phyloP scores from a whole-genome alignment of 2,888 invertebrate genomes.

The Microplitis manilae region DNA sequence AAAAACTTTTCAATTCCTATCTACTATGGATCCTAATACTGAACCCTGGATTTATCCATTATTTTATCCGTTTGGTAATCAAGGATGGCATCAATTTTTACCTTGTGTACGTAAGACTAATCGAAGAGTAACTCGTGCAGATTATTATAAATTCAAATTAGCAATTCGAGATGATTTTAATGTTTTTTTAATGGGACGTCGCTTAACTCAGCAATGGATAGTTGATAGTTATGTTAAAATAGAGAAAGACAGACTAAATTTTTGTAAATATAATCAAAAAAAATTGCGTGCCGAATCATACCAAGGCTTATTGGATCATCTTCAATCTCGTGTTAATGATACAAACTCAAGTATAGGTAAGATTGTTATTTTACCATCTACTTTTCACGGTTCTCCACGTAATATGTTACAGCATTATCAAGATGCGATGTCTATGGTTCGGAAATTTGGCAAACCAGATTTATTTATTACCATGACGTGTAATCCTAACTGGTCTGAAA shows the following conservation, averaged over 20 bases:
- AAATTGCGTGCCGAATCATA: constrained; percentile 29
- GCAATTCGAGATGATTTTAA: constrained; percentile 25
- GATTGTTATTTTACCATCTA: constrained; percentile 45
- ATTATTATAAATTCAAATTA: constrained; percentile 40
- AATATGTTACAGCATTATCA: constrained; percentile 20
- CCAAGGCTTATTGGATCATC: constrained; percentile 37
- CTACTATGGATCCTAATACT: constrained; percentile 42
- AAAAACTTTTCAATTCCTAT: constrained; percentile 42
- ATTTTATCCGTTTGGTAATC: constrained; percentile 46
- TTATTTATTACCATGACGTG: constrained; percentile 68
- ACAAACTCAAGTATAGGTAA: constrained; percentile 25
- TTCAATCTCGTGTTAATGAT: constrained; percentile 26
- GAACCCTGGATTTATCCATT: constrained; percentile 45
- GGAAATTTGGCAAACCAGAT: constrained; percentile 68
- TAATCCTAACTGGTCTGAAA: constrained; percentile 49
- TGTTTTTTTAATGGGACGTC: constrained; percentile 27
- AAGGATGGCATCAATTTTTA: constrained; percentile 35
- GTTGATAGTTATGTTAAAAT: constrained; percentile 58
- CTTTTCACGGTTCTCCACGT: constrained; percentile 46
- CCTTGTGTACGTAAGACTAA: background rate
- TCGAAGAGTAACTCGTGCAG: constrained; percentile 31
- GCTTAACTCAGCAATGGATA: constrained; percentile 35
- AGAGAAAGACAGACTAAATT: constrained; percentile 48
- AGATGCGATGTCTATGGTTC: constrained; percentile 66
- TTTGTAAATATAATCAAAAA: background rate